Evolutionary conservation across 2,113 vertebrate species (phyloP), one percentile per base, ranked within the genome.

Genomic region (Alethe castanea): DNA sequence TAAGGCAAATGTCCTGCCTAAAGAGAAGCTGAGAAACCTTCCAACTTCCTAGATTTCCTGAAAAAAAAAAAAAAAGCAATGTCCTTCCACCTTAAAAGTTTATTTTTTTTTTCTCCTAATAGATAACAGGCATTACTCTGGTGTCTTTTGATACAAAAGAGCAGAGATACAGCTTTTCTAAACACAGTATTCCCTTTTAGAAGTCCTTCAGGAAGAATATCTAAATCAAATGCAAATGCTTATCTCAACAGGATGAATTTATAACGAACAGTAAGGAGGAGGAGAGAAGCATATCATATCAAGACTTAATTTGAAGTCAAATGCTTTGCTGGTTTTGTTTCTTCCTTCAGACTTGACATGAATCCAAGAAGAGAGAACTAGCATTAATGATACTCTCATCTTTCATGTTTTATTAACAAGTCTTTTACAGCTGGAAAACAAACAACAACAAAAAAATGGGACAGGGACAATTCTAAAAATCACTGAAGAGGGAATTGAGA

Each of bases 381-480:
- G 59, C 88, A 92, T 60, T 92, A 79, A 90, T 62, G 66, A 59
- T 33, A 59, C 9, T 70, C 42, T 23, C 5, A 4, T 66, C 45
- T 91, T 95, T 91, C 60, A 92, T 86, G 45, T 88, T 93, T 95
- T 91, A 91, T 95, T 91, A 86, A 92, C 22, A 82, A 80, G 38
- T 28, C 19, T 86, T 72, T 88, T 88, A 66, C 47, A 77, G 40
- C 12, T 60, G 56, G 80, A 86, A 95, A 94, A 86, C 40, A 94
- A 94, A 44, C 23, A 80, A 69, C 26, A 56, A 19, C 10, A 35
- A 47, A 42, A 84, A 84, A 65, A n/a, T 12, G 35, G 13, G 35
- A 62, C 8, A 44, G 48, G 20, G 25, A 48, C 40, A 80, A 54
- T 59, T 82, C 87, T 50, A 65, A 83, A 87, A 92, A 64, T 61